These are phyloP conservation scores for Cosmia trapezina DNA, from an alignment of 2,888 invertebrate genomes.

Conservation along the genomic window DNA sequence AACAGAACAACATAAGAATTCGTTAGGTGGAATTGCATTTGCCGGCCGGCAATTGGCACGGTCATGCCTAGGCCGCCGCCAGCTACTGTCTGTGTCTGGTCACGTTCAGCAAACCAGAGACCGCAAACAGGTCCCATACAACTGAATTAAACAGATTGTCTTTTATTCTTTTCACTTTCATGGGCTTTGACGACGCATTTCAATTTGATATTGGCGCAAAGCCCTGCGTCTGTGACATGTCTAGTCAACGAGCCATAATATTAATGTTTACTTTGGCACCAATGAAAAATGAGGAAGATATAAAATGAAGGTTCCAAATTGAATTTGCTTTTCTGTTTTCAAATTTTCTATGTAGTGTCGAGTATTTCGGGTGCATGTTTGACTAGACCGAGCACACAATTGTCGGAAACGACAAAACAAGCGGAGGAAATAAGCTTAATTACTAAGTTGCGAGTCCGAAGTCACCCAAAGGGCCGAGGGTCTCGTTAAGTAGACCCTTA, in stretches of 20 bases:
- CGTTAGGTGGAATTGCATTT: slow-evolving; percentile 74
- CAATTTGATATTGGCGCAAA: slow-evolving; percentile 78
- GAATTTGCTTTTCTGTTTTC: slow-evolving; percentile 17
- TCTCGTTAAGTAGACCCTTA: slow-evolving; percentile 83
- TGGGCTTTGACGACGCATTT: slow-evolving; percentile 76
- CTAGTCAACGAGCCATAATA: slow-evolving; percentile 74
- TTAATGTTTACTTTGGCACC: slow-evolving; percentile 69
- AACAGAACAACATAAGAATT: slow-evolving; percentile 63
- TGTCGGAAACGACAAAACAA: slow-evolving; percentile 83
- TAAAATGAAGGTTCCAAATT: slow-evolving; percentile 37
- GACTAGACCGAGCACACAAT: slow-evolving; percentile 76
- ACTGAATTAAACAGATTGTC: slow-evolving; percentile 79
- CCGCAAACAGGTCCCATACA: slow-evolving; percentile 85
- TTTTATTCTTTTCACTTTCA: slow-evolving; percentile 83
- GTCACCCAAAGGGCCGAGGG: slow-evolving; percentile 80
- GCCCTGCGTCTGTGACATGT: slow-evolving; percentile 79
- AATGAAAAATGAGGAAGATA: slow-evolving; percentile 44
- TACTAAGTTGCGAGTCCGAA: slow-evolving; percentile 84
- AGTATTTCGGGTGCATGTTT: slow-evolving; percentile 46
- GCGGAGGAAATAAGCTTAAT: slow-evolving; percentile 87
- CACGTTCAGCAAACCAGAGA: slow-evolving; percentile 88
- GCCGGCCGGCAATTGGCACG: slow-evolving; percentile 76
- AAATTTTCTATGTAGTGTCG: slow-evolving; percentile 7
- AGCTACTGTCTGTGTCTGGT: slow-evolving; percentile 87
- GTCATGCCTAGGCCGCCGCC: slow-evolving; percentile 76